Conservation (phyloP, 1,140 invertebrate species). For the Diploscapter pachys region DNA sequence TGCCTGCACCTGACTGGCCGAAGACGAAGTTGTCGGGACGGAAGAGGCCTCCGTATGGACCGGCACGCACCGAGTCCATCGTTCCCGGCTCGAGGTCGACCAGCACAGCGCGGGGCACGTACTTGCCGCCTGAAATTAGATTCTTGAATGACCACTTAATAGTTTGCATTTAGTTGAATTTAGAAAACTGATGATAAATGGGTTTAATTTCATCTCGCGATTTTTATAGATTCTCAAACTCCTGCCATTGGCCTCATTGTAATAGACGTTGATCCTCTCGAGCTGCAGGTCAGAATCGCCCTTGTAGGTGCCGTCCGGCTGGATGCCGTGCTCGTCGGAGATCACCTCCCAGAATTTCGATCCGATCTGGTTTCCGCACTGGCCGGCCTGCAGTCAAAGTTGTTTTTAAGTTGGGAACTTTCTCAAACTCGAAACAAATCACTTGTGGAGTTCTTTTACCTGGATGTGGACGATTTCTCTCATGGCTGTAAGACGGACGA, state of each 20-base stretch:
- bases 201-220: too few relatives aligned
- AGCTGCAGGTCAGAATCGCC: conserved; percentile 63
- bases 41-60: conserved; percentile 76
- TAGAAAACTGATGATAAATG: not conserved
- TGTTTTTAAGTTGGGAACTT: too few relatives aligned
- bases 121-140: conserved; percentile 69
- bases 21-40: conserved; percentile 83
- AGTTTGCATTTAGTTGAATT: conserved; percentile 19
- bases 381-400: too few relatives aligned
- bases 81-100: conserved; percentile 88
- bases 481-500: too few relatives aligned
- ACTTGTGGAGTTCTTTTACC: too few relatives aligned
- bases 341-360: conserved; percentile 59
- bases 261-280: conserved; percentile 64
- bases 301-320: conserved; percentile 62
- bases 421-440: too few relatives aligned
- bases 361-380: too few relatives aligned
- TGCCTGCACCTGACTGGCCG: conserved; percentile 74
- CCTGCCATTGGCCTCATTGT: conserved; percentile 63
- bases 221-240: too few relatives aligned
- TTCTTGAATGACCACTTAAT: not conserved
- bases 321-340: conserved; percentile 63
- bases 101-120: conserved; percentile 84
- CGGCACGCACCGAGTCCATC: conserved; percentile 87
- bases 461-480: too few relatives aligned